Base-by-base conservation (phyloP, 2,113 vertebrate genomes). In the Semicossyphus pulcher region DNA sequence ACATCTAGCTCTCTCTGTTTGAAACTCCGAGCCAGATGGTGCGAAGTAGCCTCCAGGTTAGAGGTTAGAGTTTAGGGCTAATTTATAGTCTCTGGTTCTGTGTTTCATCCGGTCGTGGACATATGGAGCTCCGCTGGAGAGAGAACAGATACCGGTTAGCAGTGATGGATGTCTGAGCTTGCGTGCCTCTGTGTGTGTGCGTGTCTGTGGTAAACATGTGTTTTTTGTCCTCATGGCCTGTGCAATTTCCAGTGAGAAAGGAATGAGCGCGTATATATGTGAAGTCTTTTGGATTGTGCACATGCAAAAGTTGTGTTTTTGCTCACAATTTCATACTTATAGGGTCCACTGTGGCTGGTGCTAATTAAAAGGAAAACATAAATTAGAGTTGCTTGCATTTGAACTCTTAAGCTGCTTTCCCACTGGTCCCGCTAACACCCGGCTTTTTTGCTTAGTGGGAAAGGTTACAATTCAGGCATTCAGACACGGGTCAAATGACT, bases 41-140 rank as follows among this genome's bases (percentile, higher is more conserved):
- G 45, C 14, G 25, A 15, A 3, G 51, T 39, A 31, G 29, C 56
- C 61, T 47, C 23, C 29, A 26, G 86, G 86, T 63, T 6, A 51
- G 51, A 67, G 72, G 81, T 87, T 3, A 56, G 57, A 66, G 81
- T 60, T 74, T 18, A 29, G 76, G 62, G 53, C 53, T 72, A 54
- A 81, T 78, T 83, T 76, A 69, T 81, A 10, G 76, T 57, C 44
- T 64, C 28, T 32, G 31, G 61, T 62, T 76, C 71, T 52, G 53
- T 0, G 76, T 69, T 68, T 75, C 64, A 77, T 83, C 79, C 57
- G 36, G 67, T 59, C 20, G 32, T 21, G 57, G 58, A 79, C 75
- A 86, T 61, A 67, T 67, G 74, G 78, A 36, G 72, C 69, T 52
- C 52, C 58, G 76, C 56, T 32, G 51, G 64, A 72, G 63, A 74